A percentile compares a stretch with the other conserved stretches of the same genome.
Evolutionary conservation across 2,888 invertebrate genomes (phyloP).

Genomic region (Podotricha telesiphe): DNA sequence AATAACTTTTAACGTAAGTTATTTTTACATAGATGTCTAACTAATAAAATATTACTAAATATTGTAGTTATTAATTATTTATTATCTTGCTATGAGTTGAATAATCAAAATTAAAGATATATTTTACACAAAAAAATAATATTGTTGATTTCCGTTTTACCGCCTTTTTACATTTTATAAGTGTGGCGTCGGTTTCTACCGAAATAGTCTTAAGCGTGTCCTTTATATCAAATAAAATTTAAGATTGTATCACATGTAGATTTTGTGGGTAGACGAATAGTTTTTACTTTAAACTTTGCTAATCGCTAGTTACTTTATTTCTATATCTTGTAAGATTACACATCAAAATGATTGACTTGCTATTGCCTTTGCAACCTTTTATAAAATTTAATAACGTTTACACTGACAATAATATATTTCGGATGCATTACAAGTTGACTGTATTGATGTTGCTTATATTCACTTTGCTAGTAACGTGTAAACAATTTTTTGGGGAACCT

Average conservation of each 20-base stretch:
- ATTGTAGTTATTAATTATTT: neutral
- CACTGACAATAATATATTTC: conserved; percentile 90
- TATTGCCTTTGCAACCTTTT: conserved; percentile 86
- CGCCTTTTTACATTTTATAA: neutral
- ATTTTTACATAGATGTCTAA: neutral
- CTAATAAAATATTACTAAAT: neutral
- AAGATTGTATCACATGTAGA: neutral
- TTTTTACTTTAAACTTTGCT: neutral
- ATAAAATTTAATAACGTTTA: conserved; percentile 86
- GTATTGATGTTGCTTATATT: conserved; percentile 88
- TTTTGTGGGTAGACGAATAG: conserved; percentile 7
- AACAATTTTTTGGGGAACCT: conserved; percentile 94
- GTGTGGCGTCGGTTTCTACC: neutral
- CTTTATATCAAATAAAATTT: neutral
- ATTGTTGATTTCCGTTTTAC: conserved; percentile 9
- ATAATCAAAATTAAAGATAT: neutral
- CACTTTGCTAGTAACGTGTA: conserved; percentile 89
- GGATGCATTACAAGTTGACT: conserved; percentile 89
- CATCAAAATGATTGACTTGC: conserved; percentile 85
- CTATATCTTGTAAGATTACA: neutral
- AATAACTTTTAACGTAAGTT: neutral
- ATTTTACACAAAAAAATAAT: neutral
- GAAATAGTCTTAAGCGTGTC: neutral
- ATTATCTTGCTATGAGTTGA: neutral
- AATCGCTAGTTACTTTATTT: neutral